Evolutionary conservation across 2,797 vertebrate genomes (phyloP), one percentile per base, ranked within the genome.

Genomic region (Lepilemur ruficaudatus): DNA sequence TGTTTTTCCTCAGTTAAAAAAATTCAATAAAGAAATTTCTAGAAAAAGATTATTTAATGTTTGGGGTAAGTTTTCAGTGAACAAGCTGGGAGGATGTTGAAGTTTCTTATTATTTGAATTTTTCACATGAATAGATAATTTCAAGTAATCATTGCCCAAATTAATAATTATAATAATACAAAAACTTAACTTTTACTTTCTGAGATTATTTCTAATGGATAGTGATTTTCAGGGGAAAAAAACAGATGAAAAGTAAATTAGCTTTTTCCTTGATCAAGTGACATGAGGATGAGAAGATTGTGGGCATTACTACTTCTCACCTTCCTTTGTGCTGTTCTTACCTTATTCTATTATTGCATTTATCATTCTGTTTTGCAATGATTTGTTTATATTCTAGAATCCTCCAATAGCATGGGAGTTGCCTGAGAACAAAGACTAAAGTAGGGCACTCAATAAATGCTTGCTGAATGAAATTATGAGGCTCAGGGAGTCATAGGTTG

Each of bases 91-190:
- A 79, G 13, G 65, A 75, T 93, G 65, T 55, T 67, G 17, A 78
- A 89, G 52, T 23, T 84, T 70, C 52, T 82, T 75, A 85, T 35
- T 85, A 81, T 87, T 95, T 89, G 63, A 93, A 63, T 86, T 96
- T 86, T 83, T 78, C 59, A 65, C n/a, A 52, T 41, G 20, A 59
- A 43, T 72, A 67, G 57, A n/a, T 82, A 67, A 93, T 89, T 95
- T 81, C 41, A 84, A 88, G 10, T 70, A 83, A 35, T 50, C 32
- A 35, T 69, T 94, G 23, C n/a, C 35, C n/a, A 59, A 41, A 91
- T 78, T 65, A 94, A 92, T 43, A n/a, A 75, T 91, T 69, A 93
- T 88, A 55, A 22, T 57, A 84, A 73, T 73, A 67, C n/a, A 89
- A 92, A 90, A 93, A 65, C 22, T 83, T 92, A 91, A 63, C 30